phyloP scores from a whole-genome alignment of 2,888 invertebrate species.

The Neoscelio sp. region DNA sequence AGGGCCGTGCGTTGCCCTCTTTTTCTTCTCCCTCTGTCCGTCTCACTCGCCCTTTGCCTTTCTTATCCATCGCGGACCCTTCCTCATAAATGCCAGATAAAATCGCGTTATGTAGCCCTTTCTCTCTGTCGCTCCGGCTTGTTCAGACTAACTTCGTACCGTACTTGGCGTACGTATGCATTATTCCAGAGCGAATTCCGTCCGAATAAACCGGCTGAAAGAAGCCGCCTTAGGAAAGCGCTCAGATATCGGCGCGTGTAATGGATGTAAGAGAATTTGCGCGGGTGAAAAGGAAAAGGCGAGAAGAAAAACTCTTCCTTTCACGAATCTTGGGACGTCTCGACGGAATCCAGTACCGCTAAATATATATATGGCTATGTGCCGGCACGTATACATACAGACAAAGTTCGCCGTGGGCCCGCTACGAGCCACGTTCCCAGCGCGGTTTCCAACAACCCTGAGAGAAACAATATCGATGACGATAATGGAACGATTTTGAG shows the following conservation, averaged over 20 bases:
- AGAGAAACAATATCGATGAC: conserved; percentile 33
- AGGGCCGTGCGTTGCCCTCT: conserved; percentile 51
- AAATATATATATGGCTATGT: conserved; percentile 18
- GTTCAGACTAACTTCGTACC: conserved; percentile 61
- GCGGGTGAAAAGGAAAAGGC: conserved; percentile 52
- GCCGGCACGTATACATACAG: background rate
- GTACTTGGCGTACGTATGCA: conserved; percentile 74
- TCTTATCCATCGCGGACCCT: conserved; percentile 67
- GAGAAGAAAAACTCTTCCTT: conserved; percentile 37
- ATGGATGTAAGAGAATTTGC: conserved; percentile 68
- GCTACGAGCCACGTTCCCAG: background rate
- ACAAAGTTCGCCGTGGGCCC: background rate
- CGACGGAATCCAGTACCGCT: conserved; percentile 23
- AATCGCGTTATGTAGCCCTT: conserved; percentile 75
- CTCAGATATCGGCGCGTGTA: conserved; percentile 70
- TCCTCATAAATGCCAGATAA: conserved; percentile 79
- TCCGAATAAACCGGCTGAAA: conserved; percentile 75
- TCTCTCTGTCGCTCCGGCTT: conserved; percentile 71
- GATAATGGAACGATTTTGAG: conserved; percentile 24
- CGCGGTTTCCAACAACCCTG: background rate
- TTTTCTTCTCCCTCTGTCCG: conserved; percentile 39
- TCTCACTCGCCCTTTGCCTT: conserved; percentile 57
- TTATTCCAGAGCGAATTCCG: conserved; percentile 79
- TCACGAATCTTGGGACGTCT: conserved; percentile 28
- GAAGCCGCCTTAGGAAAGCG: conserved; percentile 69